Conservation (phyloP, 2,888 invertebrate species). For the Perithous albicinctus region DNA sequence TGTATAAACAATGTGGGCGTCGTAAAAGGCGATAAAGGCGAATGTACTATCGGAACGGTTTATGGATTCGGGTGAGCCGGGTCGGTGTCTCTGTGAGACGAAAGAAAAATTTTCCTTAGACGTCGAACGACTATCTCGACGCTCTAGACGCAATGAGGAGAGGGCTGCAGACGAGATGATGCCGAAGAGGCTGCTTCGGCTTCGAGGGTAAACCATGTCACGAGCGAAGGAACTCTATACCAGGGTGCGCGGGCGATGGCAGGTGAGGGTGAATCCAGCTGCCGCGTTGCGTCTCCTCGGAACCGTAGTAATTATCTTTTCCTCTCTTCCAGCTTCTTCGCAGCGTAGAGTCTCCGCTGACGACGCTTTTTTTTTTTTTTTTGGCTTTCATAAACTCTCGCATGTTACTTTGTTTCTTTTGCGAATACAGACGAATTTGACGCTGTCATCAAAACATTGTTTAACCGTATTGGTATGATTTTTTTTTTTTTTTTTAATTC, state of each 20-base stretch:
- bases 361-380: background rate
- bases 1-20: conserved; percentile 60
- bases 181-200: no score
- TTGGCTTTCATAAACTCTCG: no score
- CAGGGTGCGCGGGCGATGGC: conserved; percentile 63
- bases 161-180: conserved; percentile 9
- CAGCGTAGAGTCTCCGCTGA: background rate
- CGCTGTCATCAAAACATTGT: no score
- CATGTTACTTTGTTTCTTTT: no score
- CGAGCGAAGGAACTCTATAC: background rate
- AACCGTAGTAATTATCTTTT: conserved; percentile 74
- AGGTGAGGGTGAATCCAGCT: conserved; percentile 78
- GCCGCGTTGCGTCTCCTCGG: conserved; percentile 66
- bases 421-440: no score
- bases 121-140: conserved; percentile 52
- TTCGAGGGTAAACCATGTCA: conserved; percentile 39
- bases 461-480: no score
- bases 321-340: conserved; percentile 19
- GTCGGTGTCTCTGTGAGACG: background rate
- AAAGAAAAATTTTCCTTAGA: conserved; percentile 25
- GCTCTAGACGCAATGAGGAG: conserved; percentile 41
- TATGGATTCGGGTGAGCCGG: conserved; percentile 52
- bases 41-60: conserved; percentile 47
- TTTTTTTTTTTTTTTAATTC: no score
- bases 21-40: conserved; percentile 45